Base-by-base conservation (phyloP, 2,888 invertebrate genomes). In the Siphlonurus alternatus region DNA sequence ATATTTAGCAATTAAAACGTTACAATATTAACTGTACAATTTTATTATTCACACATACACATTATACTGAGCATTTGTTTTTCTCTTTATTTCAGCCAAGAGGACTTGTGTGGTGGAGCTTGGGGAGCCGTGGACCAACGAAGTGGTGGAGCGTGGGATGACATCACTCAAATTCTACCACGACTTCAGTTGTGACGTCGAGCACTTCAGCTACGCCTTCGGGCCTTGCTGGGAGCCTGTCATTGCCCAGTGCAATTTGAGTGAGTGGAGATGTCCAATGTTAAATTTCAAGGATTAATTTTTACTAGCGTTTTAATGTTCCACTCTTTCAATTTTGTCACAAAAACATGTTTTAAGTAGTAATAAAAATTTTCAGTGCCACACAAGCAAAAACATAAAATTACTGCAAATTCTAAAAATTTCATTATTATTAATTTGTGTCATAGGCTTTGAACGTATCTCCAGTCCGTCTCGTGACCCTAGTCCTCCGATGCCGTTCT, bases 161-260 rank as follows among this genome's bases (percentile, higher is more conserved):
- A 89, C 93, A 62, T 87, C 96, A 0, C 79, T 98, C 56, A 99
- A 99, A 77, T 97, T 93, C 79, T 99, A 95, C 78, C 95, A 99
- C 77, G 98, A 99, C 76, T 83, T 99, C 65, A 94, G 93, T 76
- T 93, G 93, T 78, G 94, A 95, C 74, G 85, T 94, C 71, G 87
- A 89, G 63, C 86, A 88, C 69, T 91, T 86, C 73, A 88, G 89
- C 72, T 91, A 95, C 74, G 95, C 97, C 0, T 98, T 99, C 74
- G 99, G 99, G 0, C 96, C 98, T 0, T 98, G 98, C 75, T 99
- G 99, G 99, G 99, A 99, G 73, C 97, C 99, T 0, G 93, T 93
- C 19, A 86, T 94, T 65, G 91, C 94, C 0, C 91, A 93, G 72
- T 89, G 89, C 76, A 92, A 91, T 73, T 77, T 90, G 15, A 84